Evolutionary conservation across 2,888 invertebrate genomes (phyloP).

Genomic region (Sisyra terminalis): DNA sequence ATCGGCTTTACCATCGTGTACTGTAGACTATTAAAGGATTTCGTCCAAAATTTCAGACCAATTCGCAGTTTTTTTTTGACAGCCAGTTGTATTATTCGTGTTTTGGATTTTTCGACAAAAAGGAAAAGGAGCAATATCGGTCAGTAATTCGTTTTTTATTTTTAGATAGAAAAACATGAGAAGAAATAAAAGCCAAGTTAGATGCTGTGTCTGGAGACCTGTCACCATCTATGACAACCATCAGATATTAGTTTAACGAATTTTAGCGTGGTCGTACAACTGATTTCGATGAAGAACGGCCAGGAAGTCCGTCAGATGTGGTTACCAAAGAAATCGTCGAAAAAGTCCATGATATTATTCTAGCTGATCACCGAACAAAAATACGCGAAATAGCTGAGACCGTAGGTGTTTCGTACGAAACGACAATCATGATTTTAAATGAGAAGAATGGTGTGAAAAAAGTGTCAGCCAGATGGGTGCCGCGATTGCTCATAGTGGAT

Average conservation of each 20-base stretch:
- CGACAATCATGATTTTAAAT: constrained; percentile 15
- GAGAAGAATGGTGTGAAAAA: constrained; percentile 18
- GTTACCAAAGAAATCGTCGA: constrained; percentile 14
- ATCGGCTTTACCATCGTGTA: too few species aligned
- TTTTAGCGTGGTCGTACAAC: constrained; percentile 3
- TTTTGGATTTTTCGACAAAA: too few species aligned
- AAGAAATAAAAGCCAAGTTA: background rate
- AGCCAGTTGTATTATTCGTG: too few species aligned
- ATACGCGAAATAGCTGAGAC: constrained; percentile 17
- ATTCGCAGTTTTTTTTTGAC: too few species aligned
- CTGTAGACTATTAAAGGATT: too few species aligned
- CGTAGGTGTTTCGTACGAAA: constrained; percentile 16
- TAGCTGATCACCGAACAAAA: constrained; percentile 18
- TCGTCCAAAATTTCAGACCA: too few species aligned
- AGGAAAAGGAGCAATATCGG: too few species aligned
- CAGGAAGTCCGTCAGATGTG: background rate
- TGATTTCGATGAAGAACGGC: background rate
- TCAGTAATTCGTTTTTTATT: background rate
- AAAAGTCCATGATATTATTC: constrained; percentile 18
- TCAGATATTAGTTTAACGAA: too few species aligned
- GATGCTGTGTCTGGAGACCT: constrained; percentile 9
- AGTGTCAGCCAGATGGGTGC: constrained; percentile 20
- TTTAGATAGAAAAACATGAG: background rate
- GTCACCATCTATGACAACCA: constrained; percentile 10
- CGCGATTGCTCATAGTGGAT: constrained; percentile 18